phyloP scores from a whole-genome alignment of 1,140 invertebrate species.

The Lutraria rhynchaena region DNA sequence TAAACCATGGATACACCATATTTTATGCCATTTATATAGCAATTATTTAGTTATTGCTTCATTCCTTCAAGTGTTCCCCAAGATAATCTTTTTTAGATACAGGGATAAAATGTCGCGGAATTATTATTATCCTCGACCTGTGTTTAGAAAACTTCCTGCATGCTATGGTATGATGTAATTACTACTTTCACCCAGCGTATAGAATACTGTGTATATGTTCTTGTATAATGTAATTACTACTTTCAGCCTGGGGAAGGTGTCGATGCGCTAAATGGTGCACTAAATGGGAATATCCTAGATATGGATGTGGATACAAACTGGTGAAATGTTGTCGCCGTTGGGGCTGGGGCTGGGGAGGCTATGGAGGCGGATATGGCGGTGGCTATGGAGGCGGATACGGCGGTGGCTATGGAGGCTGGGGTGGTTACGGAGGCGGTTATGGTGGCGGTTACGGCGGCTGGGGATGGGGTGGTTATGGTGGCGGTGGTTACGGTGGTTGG shows the following conservation, averaged over 20 bases:
- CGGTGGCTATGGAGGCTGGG: constrained; percentile 3
- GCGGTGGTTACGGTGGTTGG: not conserved
- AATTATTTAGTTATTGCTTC: no score
- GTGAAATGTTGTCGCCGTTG: not conserved
- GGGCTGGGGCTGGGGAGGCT: not conserved
- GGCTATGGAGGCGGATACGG: constrained; percentile 1
- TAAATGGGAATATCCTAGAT: not conserved
- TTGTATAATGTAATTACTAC: not conserved
- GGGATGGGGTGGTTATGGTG: not conserved
- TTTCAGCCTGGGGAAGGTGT: constrained; percentile 3
- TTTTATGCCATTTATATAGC: no score
- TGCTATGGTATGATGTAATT: not conserved
- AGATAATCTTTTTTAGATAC: no score
- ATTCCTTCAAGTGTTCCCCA: no score
- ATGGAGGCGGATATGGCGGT: constrained; percentile 20
- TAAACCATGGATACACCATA: no score
- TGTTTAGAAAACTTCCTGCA: no score
- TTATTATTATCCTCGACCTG: no score
- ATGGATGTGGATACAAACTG: not conserved
- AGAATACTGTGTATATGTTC: not conserved
- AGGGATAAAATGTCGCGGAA: no score
- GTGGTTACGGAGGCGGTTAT: not conserved
- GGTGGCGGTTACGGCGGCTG: not conserved
- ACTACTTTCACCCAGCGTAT: not conserved
- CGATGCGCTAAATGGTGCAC: not conserved